Conservation (phyloP, 2,113 vertebrate species). For the Dendropsophus ebraccatus region DNA sequence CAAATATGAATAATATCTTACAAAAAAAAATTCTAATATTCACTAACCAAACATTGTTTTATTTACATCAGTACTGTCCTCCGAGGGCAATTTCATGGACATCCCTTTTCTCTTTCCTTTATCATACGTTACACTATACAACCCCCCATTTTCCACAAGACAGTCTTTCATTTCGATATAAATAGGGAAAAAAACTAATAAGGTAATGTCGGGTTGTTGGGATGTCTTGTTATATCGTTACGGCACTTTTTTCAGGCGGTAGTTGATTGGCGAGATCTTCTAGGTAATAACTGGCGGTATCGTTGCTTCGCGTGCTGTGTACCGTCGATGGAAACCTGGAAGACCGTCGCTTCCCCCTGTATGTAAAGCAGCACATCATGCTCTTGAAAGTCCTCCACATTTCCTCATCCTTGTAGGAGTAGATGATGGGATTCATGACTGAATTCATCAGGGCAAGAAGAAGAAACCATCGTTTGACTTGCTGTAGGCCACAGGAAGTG, state of each 20-base stretch:
- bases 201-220: not conserved
- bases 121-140: not conserved
- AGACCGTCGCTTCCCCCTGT: slow-evolving; percentile 79
- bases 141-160: not conserved
- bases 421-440: slow-evolving; percentile 96
- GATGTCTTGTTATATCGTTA: not conserved
- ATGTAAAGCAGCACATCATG: slow-evolving; percentile 83
- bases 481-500: slow-evolving; percentile 76
- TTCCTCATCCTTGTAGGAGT: slow-evolving; percentile 96
- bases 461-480: slow-evolving; percentile 90
- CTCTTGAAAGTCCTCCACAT: slow-evolving; percentile 94
- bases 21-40: not conserved
- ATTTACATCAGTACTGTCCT: not conserved
- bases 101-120: not conserved
- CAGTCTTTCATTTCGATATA: not conserved
- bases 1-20: not conserved
- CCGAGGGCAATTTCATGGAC: too few relatives aligned
- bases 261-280: slow-evolving; percentile 73
- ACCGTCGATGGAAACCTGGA: slow-evolving; percentile 79
- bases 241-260: slow-evolving; percentile 42
- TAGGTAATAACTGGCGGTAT: slow-evolving; percentile 71
- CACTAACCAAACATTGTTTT: not conserved
- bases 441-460: slow-evolving; percentile 93
- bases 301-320: slow-evolving; percentile 76
- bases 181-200: not conserved